Evolutionary conservation across 2,113 vertebrate genomes (phyloP), one percentile per base, ranked within the genome.

Genomic region (Panurus biarmicus): DNA sequence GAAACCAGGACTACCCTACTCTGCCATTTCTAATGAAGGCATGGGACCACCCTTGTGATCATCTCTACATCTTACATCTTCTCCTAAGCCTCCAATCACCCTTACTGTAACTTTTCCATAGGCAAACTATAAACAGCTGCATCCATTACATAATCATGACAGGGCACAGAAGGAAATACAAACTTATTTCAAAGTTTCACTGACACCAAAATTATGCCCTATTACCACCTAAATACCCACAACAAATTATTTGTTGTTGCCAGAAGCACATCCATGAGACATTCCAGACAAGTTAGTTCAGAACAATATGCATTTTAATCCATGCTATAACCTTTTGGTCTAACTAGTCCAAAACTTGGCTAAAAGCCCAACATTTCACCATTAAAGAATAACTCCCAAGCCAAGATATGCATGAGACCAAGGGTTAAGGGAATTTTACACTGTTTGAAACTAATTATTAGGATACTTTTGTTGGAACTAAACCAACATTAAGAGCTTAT

Each of bases 171-270:
- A 92, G 89, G 54, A 89, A 90, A 87, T 8, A 65, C 19, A 65
- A 90, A 87, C 77, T 87, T 75, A 42, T 78, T 92, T 92, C n/a
- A 42, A 12, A 92, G 77, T 96, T 91, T 93, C 87, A 66, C 77
- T 62, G 28, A 45, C 75, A 88, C 87, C 88, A 94, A 94, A 96
- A 96, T 93, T 86, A 95, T 18, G 54, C 35, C 66, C 50, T 42
- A 54, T 78, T 89, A 89, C 70, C 78, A 94, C 13, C 53, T 65
- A 75, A 93, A 93, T 20, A 85, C 65, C 93, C 89, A 85, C 69
- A 94, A 72, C 77, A 80, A 93, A 91, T 94, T 93, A 62, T 64
- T 54, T 45, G 24, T 45, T 94, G 35, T 51, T 89, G 77, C 76
- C 50, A 84, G 82, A 85, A 71, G 73, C 50, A 57, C 26, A 66